Evolutionary conservation across 2,888 invertebrate species (phyloP).

Genomic region (Folsomia candida): DNA sequence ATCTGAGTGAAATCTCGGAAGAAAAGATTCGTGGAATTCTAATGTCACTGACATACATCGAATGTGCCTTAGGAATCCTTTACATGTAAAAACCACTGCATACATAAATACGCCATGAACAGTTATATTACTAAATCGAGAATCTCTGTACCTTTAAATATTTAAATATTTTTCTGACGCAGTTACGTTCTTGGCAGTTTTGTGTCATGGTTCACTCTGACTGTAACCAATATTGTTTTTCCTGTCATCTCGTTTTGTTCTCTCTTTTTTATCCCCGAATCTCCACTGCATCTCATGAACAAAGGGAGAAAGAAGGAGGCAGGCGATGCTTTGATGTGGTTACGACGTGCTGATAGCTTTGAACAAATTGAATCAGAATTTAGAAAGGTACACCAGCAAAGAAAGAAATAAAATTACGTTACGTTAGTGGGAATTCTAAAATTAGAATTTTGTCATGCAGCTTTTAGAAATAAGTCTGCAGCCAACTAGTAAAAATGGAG

Average conservation of each 20-base stretch:
- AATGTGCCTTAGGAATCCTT: constrained; percentile 37
- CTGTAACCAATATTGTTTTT: constrained; percentile 65
- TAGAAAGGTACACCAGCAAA: no score
- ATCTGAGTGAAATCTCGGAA: constrained; percentile 81
- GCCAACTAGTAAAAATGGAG: no score
- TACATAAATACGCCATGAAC: no score
- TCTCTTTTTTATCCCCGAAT: constrained; percentile 78
- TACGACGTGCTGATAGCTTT: constrained; percentile 68
- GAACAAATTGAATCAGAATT: constrained; percentile 65
- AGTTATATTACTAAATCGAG: no score
- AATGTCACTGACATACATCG: constrained; percentile 25
- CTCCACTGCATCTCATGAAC: constrained; percentile 67
- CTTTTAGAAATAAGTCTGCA: no score
- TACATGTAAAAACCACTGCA: constrained; percentile 22
- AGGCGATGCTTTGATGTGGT: constrained; percentile 64
- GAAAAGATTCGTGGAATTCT: constrained; percentile 65
- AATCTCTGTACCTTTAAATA: no score
- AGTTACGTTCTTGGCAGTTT: constrained; percentile 70
- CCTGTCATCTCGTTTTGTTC: constrained; percentile 68
- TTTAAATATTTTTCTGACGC: constrained; percentile 70
- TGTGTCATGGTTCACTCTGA: constrained; percentile 63
- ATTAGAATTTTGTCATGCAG: no score
- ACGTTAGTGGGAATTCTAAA: no score
- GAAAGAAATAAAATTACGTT: no score
- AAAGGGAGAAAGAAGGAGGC: constrained; percentile 63